These are phyloP conservation scores for Dasypogon diadema DNA, from an alignment of 2,888 invertebrate genomes.

Conservation along the genomic window DNA sequence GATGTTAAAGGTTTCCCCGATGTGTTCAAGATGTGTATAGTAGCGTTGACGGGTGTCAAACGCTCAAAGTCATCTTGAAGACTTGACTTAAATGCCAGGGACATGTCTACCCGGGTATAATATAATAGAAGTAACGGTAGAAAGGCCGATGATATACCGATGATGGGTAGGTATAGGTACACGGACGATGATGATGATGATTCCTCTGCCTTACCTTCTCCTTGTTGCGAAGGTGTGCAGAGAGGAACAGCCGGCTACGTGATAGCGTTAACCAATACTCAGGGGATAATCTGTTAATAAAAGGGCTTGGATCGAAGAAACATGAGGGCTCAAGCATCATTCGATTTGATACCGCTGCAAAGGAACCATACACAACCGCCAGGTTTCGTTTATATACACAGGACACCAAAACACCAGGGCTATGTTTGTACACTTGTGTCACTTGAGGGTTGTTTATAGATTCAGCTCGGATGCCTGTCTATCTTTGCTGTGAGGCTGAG, in stretches of 20 bases:
- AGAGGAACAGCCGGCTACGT: constrained; percentile 41
- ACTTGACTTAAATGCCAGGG: constrained; percentile 8
- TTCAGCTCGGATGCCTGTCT: constrained; percentile 50
- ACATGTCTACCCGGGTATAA: neutral
- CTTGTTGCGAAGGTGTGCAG: neutral
- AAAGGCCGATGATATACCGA: constrained; percentile 31
- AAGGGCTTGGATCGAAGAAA: constrained; percentile 31
- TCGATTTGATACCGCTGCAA: constrained; percentile 26
- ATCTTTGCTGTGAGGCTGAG: constrained; percentile 38
- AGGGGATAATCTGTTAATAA: constrained; percentile 47
- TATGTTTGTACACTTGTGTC: constrained; percentile 48
- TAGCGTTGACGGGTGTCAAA: constrained; percentile 33
- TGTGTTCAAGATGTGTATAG: neutral
- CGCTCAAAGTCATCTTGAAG: constrained; percentile 34
- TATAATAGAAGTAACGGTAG: neutral
- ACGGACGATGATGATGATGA: constrained; percentile 30
- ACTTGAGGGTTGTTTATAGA: constrained; percentile 44
- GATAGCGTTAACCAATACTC: constrained; percentile 51
- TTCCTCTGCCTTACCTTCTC: constrained; percentile 1
- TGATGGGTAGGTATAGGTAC: constrained; percentile 24
- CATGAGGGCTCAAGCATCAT: constrained; percentile 22
- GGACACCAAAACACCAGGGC: neutral
- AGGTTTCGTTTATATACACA: neutral
- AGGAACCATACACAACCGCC: no score
- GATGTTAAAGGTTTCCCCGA: neutral